phyloP scores from a whole-genome alignment of 2,888 invertebrate species.

The Calameuta filiformis region DNA sequence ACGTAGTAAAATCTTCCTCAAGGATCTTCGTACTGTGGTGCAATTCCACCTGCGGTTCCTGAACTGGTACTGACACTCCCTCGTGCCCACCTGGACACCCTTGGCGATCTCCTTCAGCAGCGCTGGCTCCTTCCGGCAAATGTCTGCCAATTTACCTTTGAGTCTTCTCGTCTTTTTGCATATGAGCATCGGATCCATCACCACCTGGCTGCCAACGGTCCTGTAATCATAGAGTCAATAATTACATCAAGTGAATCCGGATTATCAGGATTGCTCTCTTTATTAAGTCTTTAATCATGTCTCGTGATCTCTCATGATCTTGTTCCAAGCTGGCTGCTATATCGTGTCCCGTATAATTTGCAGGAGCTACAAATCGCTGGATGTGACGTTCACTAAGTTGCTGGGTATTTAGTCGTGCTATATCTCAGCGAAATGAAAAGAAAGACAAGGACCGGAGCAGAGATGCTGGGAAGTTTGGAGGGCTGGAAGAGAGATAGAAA shows the following conservation, averaged over 20 bases:
- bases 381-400: conserved; percentile 31
- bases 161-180: conserved; percentile 87
- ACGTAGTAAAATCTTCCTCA: conserved; percentile 86
- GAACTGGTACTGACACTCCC: conserved; percentile 90
- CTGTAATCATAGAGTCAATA: conserved; percentile 63
- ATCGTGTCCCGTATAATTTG: conserved; percentile 29
- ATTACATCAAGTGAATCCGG: no score
- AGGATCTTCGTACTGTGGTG: conserved; percentile 81
- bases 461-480: not conserved
- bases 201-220: conserved; percentile 86
- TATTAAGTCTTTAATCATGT: no score
- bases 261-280: no score
- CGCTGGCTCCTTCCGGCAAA: conserved; percentile 85
- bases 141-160: conserved; percentile 81
- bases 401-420: conserved; percentile 31
- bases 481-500: not conserved
- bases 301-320: no score
- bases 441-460: not conserved
- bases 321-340: no score
- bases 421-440: conserved; percentile 16
- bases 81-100: conserved; percentile 85
- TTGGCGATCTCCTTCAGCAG: conserved; percentile 85
- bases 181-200: conserved; percentile 89
- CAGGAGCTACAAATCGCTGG: conserved; percentile 35
- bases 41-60: conserved; percentile 90